A percentile compares a stretch with the other conserved stretches of the same genome.
These are phyloP conservation scores for Sisor rabdophorus DNA, from an alignment of 2,113 vertebrate genomes.

Conservation along the genomic window DNA sequence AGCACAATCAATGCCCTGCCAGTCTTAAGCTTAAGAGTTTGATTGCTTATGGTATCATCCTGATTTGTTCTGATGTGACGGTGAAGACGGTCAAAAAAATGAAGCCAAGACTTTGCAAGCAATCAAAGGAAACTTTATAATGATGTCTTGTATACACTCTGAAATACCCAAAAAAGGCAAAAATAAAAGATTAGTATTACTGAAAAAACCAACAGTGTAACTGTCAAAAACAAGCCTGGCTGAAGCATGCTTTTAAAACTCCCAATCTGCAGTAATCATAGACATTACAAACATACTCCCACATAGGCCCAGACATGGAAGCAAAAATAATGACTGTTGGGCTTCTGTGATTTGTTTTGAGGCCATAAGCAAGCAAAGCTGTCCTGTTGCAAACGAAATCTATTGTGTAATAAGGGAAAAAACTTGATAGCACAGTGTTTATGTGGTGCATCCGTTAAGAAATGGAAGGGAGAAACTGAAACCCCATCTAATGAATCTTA, in stretches of 20 bases:
- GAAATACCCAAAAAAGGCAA: background rate
- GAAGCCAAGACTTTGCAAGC: background rate
- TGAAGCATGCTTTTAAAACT: constrained; percentile 10
- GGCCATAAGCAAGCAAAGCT: constrained; percentile 59
- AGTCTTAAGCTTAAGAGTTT: constrained; percentile 46
- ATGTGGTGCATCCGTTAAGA: background rate
- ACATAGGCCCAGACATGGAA: constrained; percentile 22
- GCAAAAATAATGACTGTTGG: constrained; percentile 28
- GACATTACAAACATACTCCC: constrained; percentile 31
- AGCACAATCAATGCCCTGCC: constrained; percentile 60
- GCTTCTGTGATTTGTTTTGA: constrained; percentile 61
- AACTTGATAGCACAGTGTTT: background rate
- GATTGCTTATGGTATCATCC: background rate
- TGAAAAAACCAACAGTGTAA: constrained; percentile 1
- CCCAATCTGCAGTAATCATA: constrained; percentile 28
- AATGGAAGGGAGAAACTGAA: too few relatives aligned
- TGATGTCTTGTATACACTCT: background rate
- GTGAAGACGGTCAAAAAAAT: background rate
- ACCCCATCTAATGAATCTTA: too few relatives aligned
- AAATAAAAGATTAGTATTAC: background rate
- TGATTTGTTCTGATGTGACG: background rate
- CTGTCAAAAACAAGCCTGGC: constrained; percentile 14
- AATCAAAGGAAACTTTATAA: constrained; percentile 22
- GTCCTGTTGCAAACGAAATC: constrained; percentile 61
- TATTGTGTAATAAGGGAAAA: constrained; percentile 63